Evolutionary conservation across 2,797 vertebrate species (phyloP).

Genomic region (Echeneis naucrates): DNA sequence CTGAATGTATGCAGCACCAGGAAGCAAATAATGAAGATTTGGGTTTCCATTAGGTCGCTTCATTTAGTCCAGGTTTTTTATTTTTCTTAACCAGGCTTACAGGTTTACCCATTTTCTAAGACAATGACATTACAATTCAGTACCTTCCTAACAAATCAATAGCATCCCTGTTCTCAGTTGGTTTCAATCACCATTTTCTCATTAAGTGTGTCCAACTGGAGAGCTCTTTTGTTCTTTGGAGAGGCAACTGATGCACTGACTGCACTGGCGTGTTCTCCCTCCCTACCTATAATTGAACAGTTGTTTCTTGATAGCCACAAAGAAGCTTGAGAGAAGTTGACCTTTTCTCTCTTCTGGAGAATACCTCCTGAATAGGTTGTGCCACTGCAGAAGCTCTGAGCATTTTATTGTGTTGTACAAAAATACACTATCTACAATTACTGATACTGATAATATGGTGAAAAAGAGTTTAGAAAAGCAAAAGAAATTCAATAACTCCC

Average conservation of each 20-base stretch:
- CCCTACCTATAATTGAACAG: conserved; percentile 46
- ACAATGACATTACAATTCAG: conserved; percentile 39
- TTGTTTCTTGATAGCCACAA: conserved; percentile 8
- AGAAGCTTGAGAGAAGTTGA: conserved; percentile 26
- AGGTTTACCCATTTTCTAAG: conserved; percentile 10
- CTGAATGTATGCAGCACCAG: conserved; percentile 41
- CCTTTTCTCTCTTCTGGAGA: conserved; percentile 42
- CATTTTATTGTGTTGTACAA: conserved; percentile 6
- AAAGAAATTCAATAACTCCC: background rate
- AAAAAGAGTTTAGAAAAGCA: conserved; percentile 11
- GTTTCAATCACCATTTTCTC: conserved; percentile 59
- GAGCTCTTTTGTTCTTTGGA: conserved; percentile 1
- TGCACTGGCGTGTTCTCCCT: conserved; percentile 35
- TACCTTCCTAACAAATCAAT: conserved; percentile 57
- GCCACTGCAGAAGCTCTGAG: conserved; percentile 17
- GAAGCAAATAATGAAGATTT: conserved; percentile 18
- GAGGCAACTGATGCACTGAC: conserved; percentile 4
- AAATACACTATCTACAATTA: conserved; percentile 25
- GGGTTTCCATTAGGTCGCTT: conserved; percentile 18
- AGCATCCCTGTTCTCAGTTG: conserved; percentile 42
- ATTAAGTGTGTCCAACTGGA: conserved; percentile 48
- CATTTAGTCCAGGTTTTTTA: conserved; percentile 1
- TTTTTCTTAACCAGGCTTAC: background rate
- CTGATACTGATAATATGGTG: conserved; percentile 9
- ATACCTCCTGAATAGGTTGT: background rate